phyloP scores from a whole-genome alignment of 1,140 invertebrate species.

The Berghia stephanieae region DNA sequence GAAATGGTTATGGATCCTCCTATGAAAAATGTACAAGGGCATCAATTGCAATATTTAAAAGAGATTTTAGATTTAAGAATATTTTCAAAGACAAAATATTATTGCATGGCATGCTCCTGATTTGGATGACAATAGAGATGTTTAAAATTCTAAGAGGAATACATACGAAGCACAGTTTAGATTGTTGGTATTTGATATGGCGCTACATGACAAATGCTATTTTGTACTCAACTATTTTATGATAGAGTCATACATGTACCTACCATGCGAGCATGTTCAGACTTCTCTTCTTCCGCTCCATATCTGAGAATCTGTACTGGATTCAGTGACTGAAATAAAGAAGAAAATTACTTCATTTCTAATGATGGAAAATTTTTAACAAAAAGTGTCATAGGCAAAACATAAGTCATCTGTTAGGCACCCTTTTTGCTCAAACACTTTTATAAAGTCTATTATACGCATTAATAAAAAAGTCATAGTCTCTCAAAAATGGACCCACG shows the following conservation, averaged over 20 bases:
- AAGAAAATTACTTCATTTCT: constrained; percentile 5
- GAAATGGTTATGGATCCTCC: too few species aligned
- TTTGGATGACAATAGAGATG: background rate
- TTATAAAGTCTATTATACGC: too few species aligned
- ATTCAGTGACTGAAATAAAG: constrained; percentile 74
- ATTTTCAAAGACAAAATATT: background rate
- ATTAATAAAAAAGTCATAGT: too few species aligned
- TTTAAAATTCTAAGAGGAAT: background rate
- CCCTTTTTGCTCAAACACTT: too few species aligned
- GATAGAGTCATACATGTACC: constrained; percentile 20
- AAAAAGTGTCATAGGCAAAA: too few species aligned
- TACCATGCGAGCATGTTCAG: constrained; percentile 88
- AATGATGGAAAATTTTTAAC: background rate
- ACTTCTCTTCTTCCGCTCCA: constrained; percentile 97
- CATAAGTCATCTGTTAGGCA: too few species aligned
- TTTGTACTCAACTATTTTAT: background rate
- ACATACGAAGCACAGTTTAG: background rate
- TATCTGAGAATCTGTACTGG: constrained; percentile 92
- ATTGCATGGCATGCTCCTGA: background rate
- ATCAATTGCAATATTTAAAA: too few species aligned
- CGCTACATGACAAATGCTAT: too few species aligned
- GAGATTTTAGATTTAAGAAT: too few species aligned
- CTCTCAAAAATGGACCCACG: too few species aligned
- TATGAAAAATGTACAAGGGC: too few species aligned
- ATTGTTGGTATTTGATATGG: background rate